These are phyloP conservation scores for Myripristis jacobus DNA, from an alignment of 2,797 vertebrate genomes.

Conservation along the genomic window DNA sequence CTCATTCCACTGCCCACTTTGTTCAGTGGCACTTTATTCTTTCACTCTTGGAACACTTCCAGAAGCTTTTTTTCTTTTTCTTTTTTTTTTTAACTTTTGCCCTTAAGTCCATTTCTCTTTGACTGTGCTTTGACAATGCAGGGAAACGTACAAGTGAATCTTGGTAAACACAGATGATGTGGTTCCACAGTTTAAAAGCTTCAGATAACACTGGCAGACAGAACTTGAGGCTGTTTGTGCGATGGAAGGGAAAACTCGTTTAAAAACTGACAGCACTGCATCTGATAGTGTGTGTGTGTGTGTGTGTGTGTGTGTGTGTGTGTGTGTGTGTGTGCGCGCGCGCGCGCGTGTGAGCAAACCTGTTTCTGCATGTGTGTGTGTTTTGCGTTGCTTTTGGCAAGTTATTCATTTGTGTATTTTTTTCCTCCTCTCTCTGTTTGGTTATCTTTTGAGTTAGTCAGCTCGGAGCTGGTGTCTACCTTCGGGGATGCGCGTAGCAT, in stretches of 20 bases:
- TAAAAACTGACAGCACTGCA: conserved; percentile 73
- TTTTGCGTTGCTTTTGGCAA: conserved; percentile 79
- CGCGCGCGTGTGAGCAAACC: neutral
- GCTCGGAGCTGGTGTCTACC: conserved; percentile 81
- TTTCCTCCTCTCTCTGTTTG: conserved; percentile 66
- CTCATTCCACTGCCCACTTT: conserved; percentile 45
- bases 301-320: neutral
- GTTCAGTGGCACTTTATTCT: conserved; percentile 63
- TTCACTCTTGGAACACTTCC: conserved; percentile 71
- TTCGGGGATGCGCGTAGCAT: conserved; percentile 79
- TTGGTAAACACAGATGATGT: conserved; percentile 76
- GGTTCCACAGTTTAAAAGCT: conserved; percentile 81
- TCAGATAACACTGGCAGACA: conserved; percentile 75
- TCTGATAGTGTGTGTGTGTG: conserved; percentile 49
- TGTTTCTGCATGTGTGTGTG: conserved; percentile 45
- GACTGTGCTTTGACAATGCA: conserved; percentile 67
- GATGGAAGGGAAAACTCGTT: conserved; percentile 79
- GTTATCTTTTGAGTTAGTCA: conserved; percentile 75
- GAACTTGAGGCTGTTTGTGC: conserved; percentile 79
- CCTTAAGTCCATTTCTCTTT: conserved; percentile 63
- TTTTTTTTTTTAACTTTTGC: too few relatives aligned
- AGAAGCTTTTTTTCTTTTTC: conserved; percentile 62
- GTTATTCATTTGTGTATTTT: conserved; percentile 73
- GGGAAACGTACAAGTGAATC: conserved; percentile 72
- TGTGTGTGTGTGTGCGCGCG: conserved; percentile 46